These are phyloP conservation scores for Oncorhynchus tshawytscha DNA, from an alignment of 2,113 vertebrate species.

Conservation along the genomic window DNA sequence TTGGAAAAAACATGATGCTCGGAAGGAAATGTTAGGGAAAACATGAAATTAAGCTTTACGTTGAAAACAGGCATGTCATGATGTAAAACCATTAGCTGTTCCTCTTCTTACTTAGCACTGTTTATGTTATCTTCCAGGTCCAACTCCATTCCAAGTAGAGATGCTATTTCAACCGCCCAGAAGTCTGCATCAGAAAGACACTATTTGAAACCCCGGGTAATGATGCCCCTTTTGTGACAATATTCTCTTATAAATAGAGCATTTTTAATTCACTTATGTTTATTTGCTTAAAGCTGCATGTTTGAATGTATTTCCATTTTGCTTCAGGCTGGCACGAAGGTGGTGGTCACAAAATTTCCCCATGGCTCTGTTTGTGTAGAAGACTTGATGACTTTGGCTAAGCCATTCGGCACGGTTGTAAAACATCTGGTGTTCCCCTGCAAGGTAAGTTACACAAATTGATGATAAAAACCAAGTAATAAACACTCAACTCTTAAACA, in stretches of 20 bases:
- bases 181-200: not conserved
- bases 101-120: not conserved
- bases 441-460: conserved; percentile 10
- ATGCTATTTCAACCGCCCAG: not conserved
- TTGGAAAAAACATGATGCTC: not conserved
- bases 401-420: conserved; percentile 20
- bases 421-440: conserved; percentile 21
- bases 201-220: conserved; percentile 10
- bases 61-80: not conserved
- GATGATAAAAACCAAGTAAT: not conserved
- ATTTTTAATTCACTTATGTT: not conserved
- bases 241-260: not conserved
- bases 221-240: not conserved
- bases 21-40: conserved; percentile 1
- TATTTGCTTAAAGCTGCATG: not conserved
- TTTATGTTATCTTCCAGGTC: not conserved
- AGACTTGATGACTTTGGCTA: conserved; percentile 13
- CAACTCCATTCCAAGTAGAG: not conserved
- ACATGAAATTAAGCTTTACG: not conserved
- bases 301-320: not conserved
- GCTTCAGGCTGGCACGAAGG: conserved; percentile 18
- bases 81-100: not conserved
- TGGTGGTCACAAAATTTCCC: conserved; percentile 17
- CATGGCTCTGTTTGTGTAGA: conserved; percentile 8
- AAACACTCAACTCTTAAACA: not conserved